Percentiles rank a stretch among this genome's conserved stretches.
These are phyloP conservation scores for Euglossa dilemma DNA, from an alignment of 1,140 invertebrate genomes.

Conservation along the genomic window DNA sequence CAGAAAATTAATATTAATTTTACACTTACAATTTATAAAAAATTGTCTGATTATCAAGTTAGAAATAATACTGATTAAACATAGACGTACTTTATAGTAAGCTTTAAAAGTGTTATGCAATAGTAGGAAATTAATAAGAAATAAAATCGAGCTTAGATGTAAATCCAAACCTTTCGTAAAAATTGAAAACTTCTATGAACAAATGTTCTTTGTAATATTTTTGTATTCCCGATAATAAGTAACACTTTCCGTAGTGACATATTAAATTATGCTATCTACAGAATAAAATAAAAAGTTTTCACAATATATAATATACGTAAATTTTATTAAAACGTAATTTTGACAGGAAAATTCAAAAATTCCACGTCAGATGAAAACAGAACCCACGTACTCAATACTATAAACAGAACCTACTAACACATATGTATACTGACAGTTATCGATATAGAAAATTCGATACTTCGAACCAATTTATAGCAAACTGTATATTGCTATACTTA, in stretches of 20 bases:
- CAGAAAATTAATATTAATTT: neutral
- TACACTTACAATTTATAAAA: constrained; percentile 1
- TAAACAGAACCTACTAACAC: neutral
- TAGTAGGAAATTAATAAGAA: neutral
- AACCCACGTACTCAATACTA: neutral
- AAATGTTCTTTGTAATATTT: constrained; percentile 24
- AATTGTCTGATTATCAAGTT: neutral
- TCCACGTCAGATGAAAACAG: neutral
- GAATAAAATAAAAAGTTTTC: neutral
- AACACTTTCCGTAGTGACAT: constrained; percentile 23
- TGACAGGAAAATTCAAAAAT: neutral
- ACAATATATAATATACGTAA: neutral
- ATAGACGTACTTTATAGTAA: neutral
- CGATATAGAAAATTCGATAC: neutral
- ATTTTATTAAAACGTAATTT: neutral
- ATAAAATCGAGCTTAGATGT: neutral
- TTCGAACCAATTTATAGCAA: neutral
- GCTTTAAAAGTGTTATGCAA: neutral
- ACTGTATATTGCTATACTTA: neutral
- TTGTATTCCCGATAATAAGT: neutral
- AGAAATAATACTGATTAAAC: neutral
- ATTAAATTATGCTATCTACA: neutral
- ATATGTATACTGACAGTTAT: neutral
- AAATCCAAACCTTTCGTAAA: constrained; percentile 31
- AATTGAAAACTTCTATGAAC: constrained; percentile 4